These are phyloP conservation scores for Phainopepla nitens DNA, from an alignment of 2,113 vertebrate species.

Conservation along the genomic window DNA sequence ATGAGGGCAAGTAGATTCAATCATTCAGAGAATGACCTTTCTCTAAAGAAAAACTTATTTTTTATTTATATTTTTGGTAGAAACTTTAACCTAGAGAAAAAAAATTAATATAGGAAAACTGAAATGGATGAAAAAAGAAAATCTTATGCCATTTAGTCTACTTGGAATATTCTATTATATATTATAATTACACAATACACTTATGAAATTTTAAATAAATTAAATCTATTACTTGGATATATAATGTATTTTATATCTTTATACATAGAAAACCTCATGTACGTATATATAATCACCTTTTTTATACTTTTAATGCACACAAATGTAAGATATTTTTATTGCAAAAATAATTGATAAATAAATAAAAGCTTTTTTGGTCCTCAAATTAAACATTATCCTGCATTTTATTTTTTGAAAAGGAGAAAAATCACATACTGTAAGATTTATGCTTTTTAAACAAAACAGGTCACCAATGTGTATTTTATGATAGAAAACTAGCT, in stretches of 20 bases:
- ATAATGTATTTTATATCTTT: background rate
- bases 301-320: background rate
- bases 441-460: background rate
- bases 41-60: background rate
- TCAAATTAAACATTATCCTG: background rate
- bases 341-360: background rate
- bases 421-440: background rate
- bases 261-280: background rate
- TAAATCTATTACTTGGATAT: background rate
- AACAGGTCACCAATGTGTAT: background rate
- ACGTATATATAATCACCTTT: background rate
- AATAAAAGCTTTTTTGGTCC: background rate
- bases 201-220: background rate
- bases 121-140: background rate
- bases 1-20: background rate
- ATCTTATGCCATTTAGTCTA: background rate
- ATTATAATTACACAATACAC: background rate
- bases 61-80: background rate
- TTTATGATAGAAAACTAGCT: background rate
- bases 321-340: background rate
- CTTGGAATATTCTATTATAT: background rate
- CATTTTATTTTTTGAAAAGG: background rate
- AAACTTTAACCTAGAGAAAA: background rate
- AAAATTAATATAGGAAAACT: background rate
- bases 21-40: background rate